These are phyloP conservation scores for Melanostigma gelatinosum DNA, from an alignment of 2,113 vertebrate genomes.

Conservation along the genomic window DNA sequence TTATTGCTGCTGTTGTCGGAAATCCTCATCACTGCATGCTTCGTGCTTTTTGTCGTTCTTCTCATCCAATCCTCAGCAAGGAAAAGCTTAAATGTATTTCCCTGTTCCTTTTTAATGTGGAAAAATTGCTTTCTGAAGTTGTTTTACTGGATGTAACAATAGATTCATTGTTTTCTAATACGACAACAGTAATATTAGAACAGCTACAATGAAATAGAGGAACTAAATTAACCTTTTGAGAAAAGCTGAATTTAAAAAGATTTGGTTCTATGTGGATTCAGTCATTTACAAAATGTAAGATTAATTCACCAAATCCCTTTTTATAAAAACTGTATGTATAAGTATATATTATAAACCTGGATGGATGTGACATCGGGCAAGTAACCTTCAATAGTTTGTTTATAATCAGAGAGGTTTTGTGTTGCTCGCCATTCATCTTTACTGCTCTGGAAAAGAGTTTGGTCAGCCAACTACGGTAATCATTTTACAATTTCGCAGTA, in stretches of 20 bases:
- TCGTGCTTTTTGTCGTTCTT: neutral
- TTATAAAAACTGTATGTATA: neutral
- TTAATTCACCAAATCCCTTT: neutral
- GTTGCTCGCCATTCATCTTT: slow-evolving; percentile 30
- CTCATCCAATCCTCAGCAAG: neutral
- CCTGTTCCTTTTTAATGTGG: too few species aligned
- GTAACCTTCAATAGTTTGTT: slow-evolving; percentile 19
- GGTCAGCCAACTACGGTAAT: slow-evolving; percentile 21
- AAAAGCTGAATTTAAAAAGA: neutral
- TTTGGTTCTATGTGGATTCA: neutral
- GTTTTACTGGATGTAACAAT: neutral
- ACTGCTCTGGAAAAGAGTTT: slow-evolving; percentile 38
- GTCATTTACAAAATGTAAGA: neutral
- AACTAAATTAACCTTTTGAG: neutral
- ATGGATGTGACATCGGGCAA: neutral
- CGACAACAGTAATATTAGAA: neutral
- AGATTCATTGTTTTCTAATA: neutral
- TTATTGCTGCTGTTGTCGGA: neutral
- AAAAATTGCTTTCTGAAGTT: neutral
- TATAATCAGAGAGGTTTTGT: slow-evolving; percentile 16
- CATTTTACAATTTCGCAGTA: slow-evolving; percentile 50
- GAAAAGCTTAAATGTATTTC: neutral
- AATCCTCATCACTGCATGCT: neutral
- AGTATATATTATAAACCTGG: neutral
- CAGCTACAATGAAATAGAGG: neutral